Conservation (phyloP, 2,888 invertebrate genomes). For the Chymomyza amoena region DNA sequence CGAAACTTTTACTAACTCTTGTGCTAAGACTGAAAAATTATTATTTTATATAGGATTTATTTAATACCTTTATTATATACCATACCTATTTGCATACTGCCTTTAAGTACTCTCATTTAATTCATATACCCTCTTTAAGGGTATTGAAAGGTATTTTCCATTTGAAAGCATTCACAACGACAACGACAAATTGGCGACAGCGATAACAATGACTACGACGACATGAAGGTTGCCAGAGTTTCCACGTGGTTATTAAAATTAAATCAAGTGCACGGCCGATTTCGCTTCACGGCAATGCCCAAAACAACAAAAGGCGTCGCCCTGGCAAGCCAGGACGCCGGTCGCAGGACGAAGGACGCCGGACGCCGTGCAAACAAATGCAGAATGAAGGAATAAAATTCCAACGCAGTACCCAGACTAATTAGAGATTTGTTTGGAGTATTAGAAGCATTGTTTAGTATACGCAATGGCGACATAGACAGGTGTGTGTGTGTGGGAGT, state of each 20-base stretch:
- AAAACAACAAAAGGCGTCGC: not conserved
- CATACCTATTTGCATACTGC: not conserved
- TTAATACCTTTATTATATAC: too few species aligned
- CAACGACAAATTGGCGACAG: not conserved
- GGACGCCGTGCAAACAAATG: not conserved
- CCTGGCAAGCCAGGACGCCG: not conserved
- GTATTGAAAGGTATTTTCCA: not conserved
- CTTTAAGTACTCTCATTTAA: not conserved
- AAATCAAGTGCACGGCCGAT: slow-evolving; percentile 56
- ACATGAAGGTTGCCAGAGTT: slow-evolving; percentile 11
- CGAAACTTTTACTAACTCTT: too few species aligned
- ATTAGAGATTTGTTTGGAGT: slow-evolving; percentile 46
- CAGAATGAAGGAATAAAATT: not conserved
- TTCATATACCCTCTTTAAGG: not conserved
- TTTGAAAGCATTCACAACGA: not conserved
- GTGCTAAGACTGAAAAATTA: too few species aligned
- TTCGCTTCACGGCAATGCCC: slow-evolving; percentile 5
- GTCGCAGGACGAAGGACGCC: too few species aligned
- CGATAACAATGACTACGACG: not conserved
- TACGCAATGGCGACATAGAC: slow-evolving; percentile 13
- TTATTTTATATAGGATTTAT: too few species aligned
- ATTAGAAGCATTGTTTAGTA: slow-evolving; percentile 20
- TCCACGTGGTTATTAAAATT: slow-evolving; percentile 58
- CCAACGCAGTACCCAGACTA: slow-evolving; percentile 38
- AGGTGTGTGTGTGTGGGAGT: not conserved